Evolutionary conservation across 2,113 vertebrate genomes (phyloP).

Genomic region (Petrocephalus zakoni): DNA sequence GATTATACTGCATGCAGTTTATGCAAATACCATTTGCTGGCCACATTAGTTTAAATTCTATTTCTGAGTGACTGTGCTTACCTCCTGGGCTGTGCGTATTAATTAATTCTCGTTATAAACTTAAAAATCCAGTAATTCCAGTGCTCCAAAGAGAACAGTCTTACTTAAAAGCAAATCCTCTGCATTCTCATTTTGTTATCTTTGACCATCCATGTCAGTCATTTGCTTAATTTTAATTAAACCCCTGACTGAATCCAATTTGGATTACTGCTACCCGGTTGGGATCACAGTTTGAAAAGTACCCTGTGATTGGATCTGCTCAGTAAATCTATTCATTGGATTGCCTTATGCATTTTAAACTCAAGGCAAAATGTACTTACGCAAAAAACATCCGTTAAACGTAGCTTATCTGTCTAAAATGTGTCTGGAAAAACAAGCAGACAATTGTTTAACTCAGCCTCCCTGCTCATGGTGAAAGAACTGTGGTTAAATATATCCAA

Average conservation of each 20-base stretch:
- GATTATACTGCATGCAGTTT: neutral
- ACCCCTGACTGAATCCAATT: slow-evolving; percentile 17
- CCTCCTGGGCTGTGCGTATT: neutral
- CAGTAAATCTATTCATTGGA: neutral
- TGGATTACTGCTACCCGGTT: slow-evolving; percentile 12
- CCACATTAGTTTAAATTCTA: neutral
- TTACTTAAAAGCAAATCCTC: slow-evolving; percentile 6
- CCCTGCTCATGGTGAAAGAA: neutral
- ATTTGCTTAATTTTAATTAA: neutral
- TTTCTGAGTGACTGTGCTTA: neutral
- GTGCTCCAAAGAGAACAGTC: neutral
- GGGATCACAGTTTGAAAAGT: slow-evolving; percentile 13
- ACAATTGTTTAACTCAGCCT: neutral
- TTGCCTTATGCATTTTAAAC: slow-evolving; percentile 10
- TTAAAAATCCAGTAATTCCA: neutral
- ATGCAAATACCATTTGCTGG: neutral
- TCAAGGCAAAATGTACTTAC: neutral
- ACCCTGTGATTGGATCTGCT: slow-evolving; percentile 5
- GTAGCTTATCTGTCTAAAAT: slow-evolving; percentile 5
- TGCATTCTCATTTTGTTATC: neutral
- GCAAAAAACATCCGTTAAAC: neutral
- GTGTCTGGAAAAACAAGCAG: neutral
- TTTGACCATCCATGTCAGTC: slow-evolving; percentile 15
- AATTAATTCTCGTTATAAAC: neutral
- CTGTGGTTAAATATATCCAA: neutral